These are phyloP conservation scores for Carcharodon carcharias DNA, from an alignment of 2,797 vertebrate species.

Conservation along the genomic window DNA sequence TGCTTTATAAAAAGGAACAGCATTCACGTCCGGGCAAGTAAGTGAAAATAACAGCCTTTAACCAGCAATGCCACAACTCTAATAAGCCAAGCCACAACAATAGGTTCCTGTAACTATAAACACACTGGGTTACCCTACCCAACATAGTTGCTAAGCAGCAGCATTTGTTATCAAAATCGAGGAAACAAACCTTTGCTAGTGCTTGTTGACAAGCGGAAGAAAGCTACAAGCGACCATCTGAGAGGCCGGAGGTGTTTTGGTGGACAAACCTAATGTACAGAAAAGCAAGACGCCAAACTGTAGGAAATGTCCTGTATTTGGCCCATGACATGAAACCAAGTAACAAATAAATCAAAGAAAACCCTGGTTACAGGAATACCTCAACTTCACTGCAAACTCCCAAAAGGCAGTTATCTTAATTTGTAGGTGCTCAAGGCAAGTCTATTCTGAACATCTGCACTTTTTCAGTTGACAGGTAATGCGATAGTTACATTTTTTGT, in stretches of 20 bases:
- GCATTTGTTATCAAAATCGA: not conserved
- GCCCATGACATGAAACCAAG: not conserved
- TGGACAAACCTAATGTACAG: not conserved
- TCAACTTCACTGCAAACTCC: not conserved
- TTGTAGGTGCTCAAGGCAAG: not conserved
- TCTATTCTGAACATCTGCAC: not conserved
- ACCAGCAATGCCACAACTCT: not conserved
- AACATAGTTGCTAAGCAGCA: not conserved
- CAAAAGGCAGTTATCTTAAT: not conserved
- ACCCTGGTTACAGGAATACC: not conserved
- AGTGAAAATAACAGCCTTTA: not conserved
- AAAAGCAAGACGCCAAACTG: not conserved
- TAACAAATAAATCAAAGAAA: not conserved
- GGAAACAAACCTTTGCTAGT: not conserved
- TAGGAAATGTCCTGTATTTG: not conserved
- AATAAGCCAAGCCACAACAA: not conserved
- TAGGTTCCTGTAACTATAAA: not conserved
- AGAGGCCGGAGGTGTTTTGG: not conserved
- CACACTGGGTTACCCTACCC: not conserved
- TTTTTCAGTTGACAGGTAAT: not conserved
- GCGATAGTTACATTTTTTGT: not conserved
- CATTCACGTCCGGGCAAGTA: not conserved
- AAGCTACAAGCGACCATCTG: not conserved
- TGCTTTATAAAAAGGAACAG: not conserved
- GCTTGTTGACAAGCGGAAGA: not conserved